A percentile compares a stretch with the other conserved stretches of the same genome.
phyloP scores from a whole-genome alignment of 2,888 invertebrate genomes.

The Oxyteleia sp. region DNA sequence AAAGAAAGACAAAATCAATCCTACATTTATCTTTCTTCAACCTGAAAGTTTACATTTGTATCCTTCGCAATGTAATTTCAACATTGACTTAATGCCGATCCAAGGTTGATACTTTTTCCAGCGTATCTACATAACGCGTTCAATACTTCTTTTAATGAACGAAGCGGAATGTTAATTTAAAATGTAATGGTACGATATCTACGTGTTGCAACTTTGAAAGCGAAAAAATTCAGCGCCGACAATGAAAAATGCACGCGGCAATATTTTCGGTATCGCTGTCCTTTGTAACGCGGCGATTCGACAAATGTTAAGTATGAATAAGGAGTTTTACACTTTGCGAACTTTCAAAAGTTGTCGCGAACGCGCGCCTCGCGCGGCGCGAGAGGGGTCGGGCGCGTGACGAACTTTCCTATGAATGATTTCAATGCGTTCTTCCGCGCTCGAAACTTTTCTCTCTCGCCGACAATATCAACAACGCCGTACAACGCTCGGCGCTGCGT shows the following conservation, averaged over 20 bases:
- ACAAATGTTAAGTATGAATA: slow-evolving; percentile 68
- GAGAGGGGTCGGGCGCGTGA: slow-evolving; percentile 27
- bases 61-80: no score
- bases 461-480: slow-evolving; percentile 43
- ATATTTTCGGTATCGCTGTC: slow-evolving; percentile 42
- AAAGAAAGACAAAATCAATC: no score
- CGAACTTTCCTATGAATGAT: slow-evolving; percentile 68
- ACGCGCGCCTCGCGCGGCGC: not conserved
- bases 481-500: slow-evolving; percentile 45
- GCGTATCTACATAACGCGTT: no score
- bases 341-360: slow-evolving; percentile 63
- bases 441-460: slow-evolving; percentile 51
- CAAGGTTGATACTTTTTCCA: no score
- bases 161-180: no score
- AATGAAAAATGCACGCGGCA: slow-evolving; percentile 28
- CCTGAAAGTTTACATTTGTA: no score
- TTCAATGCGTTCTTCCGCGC: slow-evolving; percentile 62
- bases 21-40: no score
- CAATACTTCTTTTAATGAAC: no score
- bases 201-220: no score
- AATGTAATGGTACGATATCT: no score
- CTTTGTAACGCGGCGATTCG: slow-evolving; percentile 53
- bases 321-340: slow-evolving; percentile 60
- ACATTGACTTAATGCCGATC: no score
- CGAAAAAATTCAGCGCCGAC: no score